Percentiles rank a stretch among this genome's conserved stretches.
Evolutionary conservation across 2,888 invertebrate genomes (phyloP).

Genomic region (Himalopsyche japonica): DNA sequence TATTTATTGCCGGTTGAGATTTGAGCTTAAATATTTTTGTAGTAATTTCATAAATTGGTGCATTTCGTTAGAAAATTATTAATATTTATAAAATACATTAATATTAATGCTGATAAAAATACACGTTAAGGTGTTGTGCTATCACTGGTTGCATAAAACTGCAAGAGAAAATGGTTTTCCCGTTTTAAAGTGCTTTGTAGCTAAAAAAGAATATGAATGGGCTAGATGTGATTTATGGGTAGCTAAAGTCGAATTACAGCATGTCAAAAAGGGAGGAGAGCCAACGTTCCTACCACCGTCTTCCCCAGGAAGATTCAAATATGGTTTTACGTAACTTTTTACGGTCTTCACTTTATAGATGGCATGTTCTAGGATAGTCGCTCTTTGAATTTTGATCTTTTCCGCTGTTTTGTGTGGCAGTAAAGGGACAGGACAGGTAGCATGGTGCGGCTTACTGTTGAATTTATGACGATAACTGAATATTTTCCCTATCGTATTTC

Average conservation of each 20-base stretch:
- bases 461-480: conserved; percentile 1
- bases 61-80: no score
- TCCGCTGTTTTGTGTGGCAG: neutral
- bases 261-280: conserved; percentile 12
- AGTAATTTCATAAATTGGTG: no score
- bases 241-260: conserved; percentile 22
- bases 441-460: neutral
- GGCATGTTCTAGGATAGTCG: conserved; percentile 10
- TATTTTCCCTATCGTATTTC: neutral
- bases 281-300: neutral
- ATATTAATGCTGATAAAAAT: no score
- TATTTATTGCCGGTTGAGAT: no score
- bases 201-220: conserved; percentile 27
- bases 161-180: neutral
- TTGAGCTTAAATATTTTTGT: no score
- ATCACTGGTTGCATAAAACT: neutral
- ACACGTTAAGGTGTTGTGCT: no score
- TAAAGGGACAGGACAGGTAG: neutral
- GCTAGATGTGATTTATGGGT: conserved; percentile 32
- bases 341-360: conserved; percentile 7
- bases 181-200: conserved; percentile 17
- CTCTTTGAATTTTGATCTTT: neutral
- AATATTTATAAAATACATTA: no score
- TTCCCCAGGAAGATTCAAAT: conserved; percentile 4
- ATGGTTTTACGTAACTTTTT: conserved; percentile 9